These are phyloP conservation scores for Mayetiola destructor DNA, from an alignment of 2,888 invertebrate genomes.

Conservation along the genomic window DNA sequence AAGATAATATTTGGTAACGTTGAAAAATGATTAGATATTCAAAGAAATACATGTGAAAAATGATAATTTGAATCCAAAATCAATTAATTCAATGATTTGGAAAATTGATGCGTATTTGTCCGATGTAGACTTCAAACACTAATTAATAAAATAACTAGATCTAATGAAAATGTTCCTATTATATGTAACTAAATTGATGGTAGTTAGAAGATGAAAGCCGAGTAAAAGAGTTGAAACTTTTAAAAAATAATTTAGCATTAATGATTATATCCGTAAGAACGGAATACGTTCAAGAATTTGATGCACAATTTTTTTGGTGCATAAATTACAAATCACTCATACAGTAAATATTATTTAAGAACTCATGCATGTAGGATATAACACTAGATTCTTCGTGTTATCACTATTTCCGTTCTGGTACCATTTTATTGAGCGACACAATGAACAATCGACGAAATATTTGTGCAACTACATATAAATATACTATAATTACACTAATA, in stretches of 20 bases:
- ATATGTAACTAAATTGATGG: not conserved
- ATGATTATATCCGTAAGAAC: not conserved
- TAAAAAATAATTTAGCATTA: not conserved
- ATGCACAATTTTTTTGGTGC: not conserved
- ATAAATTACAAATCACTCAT: not conserved
- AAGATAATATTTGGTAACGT: not conserved
- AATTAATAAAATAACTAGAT: constrained; percentile 6
- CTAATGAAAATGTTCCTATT: constrained; percentile 12
- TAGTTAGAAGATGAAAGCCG: not conserved
- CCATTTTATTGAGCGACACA: no score
- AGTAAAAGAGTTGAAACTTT: not conserved
- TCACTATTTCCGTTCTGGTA: no score
- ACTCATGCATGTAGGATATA: no score
- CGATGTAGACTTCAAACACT: no score
- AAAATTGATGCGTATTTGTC: not conserved
- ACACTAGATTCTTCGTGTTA: no score
- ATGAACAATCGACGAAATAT: no score
- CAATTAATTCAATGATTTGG: not conserved
- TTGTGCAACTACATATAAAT: no score
- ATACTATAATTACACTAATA: no score
- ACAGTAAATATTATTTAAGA: not conserved
- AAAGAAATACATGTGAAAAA: not conserved
- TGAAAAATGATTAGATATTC: not conserved
- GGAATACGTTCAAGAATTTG: not conserved
- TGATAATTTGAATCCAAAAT: not conserved